Evolutionary conservation across 1,140 invertebrate species (phyloP).

Genomic region (Gryon sp.): DNA sequence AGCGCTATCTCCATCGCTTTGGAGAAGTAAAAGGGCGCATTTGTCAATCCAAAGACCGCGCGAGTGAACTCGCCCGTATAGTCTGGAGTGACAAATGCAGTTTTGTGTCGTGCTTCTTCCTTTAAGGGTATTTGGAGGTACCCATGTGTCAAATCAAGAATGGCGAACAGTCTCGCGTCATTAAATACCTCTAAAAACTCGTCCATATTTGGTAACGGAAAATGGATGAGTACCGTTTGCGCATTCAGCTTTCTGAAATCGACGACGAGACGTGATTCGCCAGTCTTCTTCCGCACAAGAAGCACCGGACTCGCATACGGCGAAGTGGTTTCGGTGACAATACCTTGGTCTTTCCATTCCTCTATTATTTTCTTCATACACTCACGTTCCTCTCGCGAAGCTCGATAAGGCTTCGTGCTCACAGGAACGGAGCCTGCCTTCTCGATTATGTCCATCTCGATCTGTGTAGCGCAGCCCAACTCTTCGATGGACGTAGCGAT

Average conservation of each 20-base stretch:
- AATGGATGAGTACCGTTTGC: slow-evolving; percentile 63
- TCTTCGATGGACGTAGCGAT: not conserved
- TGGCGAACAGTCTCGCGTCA: slow-evolving; percentile 68
- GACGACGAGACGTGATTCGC: slow-evolving; percentile 68
- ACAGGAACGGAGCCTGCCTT: not conserved
- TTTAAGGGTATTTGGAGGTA: slow-evolving; percentile 72
- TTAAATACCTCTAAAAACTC: slow-evolving; percentile 64
- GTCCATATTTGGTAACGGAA: slow-evolving; percentile 69
- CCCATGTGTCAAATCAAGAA: slow-evolving; percentile 78
- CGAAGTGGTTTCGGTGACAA: slow-evolving; percentile 10
- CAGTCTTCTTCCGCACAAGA: slow-evolving; percentile 69
- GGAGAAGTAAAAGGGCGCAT: slow-evolving; percentile 3
- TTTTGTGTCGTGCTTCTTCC: slow-evolving; percentile 67
- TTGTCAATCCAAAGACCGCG: slow-evolving; percentile 12
- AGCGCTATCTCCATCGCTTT: slow-evolving; percentile 11
- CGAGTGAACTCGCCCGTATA: slow-evolving; percentile 51
- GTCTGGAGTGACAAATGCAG: slow-evolving; percentile 73
- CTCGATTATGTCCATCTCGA: not conserved
- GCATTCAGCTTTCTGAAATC: slow-evolving; percentile 72
- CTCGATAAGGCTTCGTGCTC: not conserved
- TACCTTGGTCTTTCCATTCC: slow-evolving; percentile 10
- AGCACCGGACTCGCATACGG: slow-evolving; percentile 62
- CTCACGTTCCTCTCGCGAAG: not conserved
- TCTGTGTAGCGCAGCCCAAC: not conserved
- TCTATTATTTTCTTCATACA: not conserved